Evolutionary conservation across 2,888 invertebrate genomes (phyloP).

Genomic region (Tuta absoluta): DNA sequence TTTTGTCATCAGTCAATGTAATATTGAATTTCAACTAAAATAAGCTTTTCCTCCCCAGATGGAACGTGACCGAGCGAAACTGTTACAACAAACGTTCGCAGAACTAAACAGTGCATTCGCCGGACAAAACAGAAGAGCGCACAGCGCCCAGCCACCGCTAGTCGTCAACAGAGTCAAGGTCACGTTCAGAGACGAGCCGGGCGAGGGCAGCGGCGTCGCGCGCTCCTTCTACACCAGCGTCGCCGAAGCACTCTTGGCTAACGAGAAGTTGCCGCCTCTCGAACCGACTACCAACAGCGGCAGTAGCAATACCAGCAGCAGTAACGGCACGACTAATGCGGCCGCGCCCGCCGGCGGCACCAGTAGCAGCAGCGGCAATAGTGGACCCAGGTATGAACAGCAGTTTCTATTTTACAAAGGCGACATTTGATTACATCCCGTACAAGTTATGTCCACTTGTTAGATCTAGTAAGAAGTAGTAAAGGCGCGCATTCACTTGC

Average conservation of each 20-base stretch:
- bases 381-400: slow-evolving; percentile 58
- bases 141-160: slow-evolving; percentile 88
- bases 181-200: slow-evolving; percentile 99
- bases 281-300: slow-evolving; percentile 69
- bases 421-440: too few relatives aligned
- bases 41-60: slow-evolving; percentile 82
- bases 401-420: background rate
- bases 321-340: slow-evolving; percentile 70
- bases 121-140: slow-evolving; percentile 89
- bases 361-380: slow-evolving; percentile 56
- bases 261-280: slow-evolving; percentile 95
- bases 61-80: slow-evolving; percentile 94
- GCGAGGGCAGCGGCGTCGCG: slow-evolving; percentile 99
- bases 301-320: slow-evolving; percentile 51
- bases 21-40: background rate
- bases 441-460: too few relatives aligned
- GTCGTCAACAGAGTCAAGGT: slow-evolving; percentile 98
- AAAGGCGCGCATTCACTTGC: too few relatives aligned
- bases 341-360: slow-evolving; percentile 52
- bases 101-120: slow-evolving; percentile 96
- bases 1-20: too few relatives aligned
- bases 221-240: slow-evolving; percentile 99
- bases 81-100: slow-evolving; percentile 96
- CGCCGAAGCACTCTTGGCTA: slow-evolving; percentile 94
- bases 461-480: too few relatives aligned